Base-by-base conservation (phyloP, 92 coral and sea anemone species). In the Porites evermanni region DNA sequence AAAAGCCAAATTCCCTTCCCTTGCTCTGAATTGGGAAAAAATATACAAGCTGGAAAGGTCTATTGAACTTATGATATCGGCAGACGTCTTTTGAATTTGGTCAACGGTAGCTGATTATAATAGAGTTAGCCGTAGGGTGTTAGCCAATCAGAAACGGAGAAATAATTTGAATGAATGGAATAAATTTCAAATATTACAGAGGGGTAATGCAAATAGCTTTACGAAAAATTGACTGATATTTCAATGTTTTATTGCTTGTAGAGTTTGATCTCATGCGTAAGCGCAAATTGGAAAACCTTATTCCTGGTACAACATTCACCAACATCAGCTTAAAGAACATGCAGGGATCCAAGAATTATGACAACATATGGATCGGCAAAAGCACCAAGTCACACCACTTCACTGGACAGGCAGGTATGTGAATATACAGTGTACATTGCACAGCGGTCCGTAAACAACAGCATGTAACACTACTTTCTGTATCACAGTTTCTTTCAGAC, bases 341-440 rank as follows among this genome's bases (percentile, higher is more conserved):
- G 87, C 73, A 90, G 51, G 98, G 98, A 9, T 91, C 98, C 14
- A 92, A 94, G 88, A 92, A 94, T 78, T 96, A 96, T 78, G 98
- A 96, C 53, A 96, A 96, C 77, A 91, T 96, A 81, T 96, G 98
- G 98, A 77, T 94, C 17, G 69, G 90, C 50, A 84, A 75, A 11
- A 91, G 93, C 64, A 87, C 95, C 1, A 86, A 72, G 51, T 70
- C 71, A 47, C 92, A 96, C 66, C 92, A 87, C 68, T 94, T 85
- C 78, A 93, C 98, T 64, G 85, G 85, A 24, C 21, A 80, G 67
- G 14, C 76, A 68, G 85, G 85, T 80, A n/a, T 72, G 72, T 16
- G 44, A 67, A 9, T 23, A 23, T 12, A 67, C 6, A 24, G 47
- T 23, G 17, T 23, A 67, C 70, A 19, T 19, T 7, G 13, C 16